Percentiles rank a stretch among this genome's conserved stretches.
Conservation (phyloP, 2,888 invertebrate genomes). For the Meliscaeva auricollis region DNA sequence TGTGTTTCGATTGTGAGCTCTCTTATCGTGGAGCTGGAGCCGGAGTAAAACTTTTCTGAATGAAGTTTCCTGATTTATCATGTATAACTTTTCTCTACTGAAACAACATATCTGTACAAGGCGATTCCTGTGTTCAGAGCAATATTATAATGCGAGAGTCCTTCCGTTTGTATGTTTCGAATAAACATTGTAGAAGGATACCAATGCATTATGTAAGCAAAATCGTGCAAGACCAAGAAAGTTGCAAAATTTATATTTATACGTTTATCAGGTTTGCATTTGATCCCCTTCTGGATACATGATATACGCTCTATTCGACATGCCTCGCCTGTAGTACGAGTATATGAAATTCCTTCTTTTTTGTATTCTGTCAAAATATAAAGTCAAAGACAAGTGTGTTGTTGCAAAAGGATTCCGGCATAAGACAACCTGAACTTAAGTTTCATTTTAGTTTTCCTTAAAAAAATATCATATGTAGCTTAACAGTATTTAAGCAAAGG, state of each 20-base stretch:
- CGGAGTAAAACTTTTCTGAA: constrained; percentile 73
- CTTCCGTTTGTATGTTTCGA: constrained; percentile 67
- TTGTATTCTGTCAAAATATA: constrained; percentile 18
- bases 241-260: constrained; percentile 66
- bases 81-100: constrained; percentile 68
- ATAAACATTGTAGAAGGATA: constrained; percentile 70
- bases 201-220: constrained; percentile 67
- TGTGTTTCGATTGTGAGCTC: constrained; percentile 61
- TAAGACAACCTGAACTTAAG: constrained; percentile 14
- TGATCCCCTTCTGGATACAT: constrained; percentile 53
- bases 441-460: not conserved
- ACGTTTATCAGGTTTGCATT: constrained; percentile 54
- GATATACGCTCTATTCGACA: constrained; percentile 16
- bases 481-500: not conserved
- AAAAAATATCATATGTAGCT: not conserved
- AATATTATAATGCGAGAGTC: constrained; percentile 66
- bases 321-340: constrained; percentile 19
- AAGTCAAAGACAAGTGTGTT: constrained; percentile 48
- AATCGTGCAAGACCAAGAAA: constrained; percentile 59
- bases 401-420: constrained; percentile 9
- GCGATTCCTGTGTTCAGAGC: constrained; percentile 63
- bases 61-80: constrained; percentile 76
- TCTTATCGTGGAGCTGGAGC: constrained; percentile 65
- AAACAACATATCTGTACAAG: constrained; percentile 69
- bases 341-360: constrained; percentile 8